Evolutionary conservation across 2,113 vertebrate genomes (phyloP), one percentile per base, ranked within the genome.

Genomic region (Galbula dea): DNA sequence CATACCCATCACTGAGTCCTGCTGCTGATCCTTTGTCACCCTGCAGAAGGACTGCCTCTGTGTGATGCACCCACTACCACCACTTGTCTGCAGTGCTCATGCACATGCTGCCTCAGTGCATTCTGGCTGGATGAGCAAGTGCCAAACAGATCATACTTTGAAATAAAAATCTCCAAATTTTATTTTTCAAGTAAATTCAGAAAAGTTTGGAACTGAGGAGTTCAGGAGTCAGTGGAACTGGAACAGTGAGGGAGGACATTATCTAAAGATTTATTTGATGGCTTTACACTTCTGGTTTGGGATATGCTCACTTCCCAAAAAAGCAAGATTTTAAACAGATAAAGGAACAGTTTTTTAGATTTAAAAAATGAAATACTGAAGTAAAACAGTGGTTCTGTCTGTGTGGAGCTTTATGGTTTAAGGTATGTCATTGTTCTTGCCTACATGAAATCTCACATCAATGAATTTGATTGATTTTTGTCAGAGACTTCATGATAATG

Each of bases 21-120:
- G 41, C 41, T 77, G 68, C 41, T 81, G 0, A 0, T 72, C 49
- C 65, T 68, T 14, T 36, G n/a, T 68, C 77, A 36, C 49, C 32
- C 37, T n/a, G 71, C 17, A 10, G 71, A 24, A 92, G 82, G 26
- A 34, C 11, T 65, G 39, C 32, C 48, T 24, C 41, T 26, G 15
- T 10, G 46, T 21, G 22, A 3, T 69, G 63, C 12, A 11, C 26
- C 19, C 36, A 6, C 37, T 21, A 0, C 41, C 29, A 30, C 63
- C 5, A 0, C 32, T 41, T 58, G n/a, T 37, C 41, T 69, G 26
- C 43, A 36, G 32, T 12, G 36, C 48, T 66, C 5, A 0, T 34
- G 66, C 48, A 15, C 8, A 0, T 51, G n/a, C 55, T 52, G 15
- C 39, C 24, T 7, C 12, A 3, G 9, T 48, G 3, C 12, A 4